These are phyloP conservation scores for Polymixis flavicincta DNA, from an alignment of 2,888 invertebrate genomes.

Conservation along the genomic window DNA sequence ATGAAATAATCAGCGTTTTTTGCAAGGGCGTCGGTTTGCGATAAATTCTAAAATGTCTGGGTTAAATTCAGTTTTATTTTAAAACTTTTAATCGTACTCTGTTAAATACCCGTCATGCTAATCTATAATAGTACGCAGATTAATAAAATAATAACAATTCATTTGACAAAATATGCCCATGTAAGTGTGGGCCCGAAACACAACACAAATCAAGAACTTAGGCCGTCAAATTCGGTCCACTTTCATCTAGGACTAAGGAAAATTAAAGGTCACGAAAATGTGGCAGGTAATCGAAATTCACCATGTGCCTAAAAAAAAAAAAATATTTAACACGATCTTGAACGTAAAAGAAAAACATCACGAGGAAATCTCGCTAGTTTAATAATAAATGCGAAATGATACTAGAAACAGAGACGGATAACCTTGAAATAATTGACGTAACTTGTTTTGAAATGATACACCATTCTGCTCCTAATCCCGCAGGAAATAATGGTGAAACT, in stretches of 20 bases:
- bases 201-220: neutral
- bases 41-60: constrained; percentile 31
- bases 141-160: neutral
- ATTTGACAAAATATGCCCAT: neutral
- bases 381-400: constrained; percentile 33
- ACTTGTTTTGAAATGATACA: neutral
- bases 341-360: constrained; percentile 41
- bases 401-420: constrained; percentile 7
- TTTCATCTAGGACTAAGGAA: neutral
- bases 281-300: neutral
- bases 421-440: constrained; percentile 25
- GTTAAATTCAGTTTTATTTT: constrained; percentile 21
- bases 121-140: neutral
- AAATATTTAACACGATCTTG: constrained; percentile 14
- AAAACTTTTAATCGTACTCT: constrained; percentile 3
- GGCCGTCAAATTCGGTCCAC: neutral
- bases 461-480: constrained; percentile 4
- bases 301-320: neutral
- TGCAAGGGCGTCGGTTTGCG: constrained; percentile 37
- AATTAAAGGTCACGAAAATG: neutral
- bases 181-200: neutral
- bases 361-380: constrained; percentile 27
- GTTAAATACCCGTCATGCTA: neutral
- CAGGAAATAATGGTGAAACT: constrained; percentile 6
- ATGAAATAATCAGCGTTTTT: constrained; percentile 16